Percentiles rank a stretch among this genome's conserved stretches.
Conservation (phyloP, 2,113 vertebrate species). For the Epinephelus lanceolatus region DNA sequence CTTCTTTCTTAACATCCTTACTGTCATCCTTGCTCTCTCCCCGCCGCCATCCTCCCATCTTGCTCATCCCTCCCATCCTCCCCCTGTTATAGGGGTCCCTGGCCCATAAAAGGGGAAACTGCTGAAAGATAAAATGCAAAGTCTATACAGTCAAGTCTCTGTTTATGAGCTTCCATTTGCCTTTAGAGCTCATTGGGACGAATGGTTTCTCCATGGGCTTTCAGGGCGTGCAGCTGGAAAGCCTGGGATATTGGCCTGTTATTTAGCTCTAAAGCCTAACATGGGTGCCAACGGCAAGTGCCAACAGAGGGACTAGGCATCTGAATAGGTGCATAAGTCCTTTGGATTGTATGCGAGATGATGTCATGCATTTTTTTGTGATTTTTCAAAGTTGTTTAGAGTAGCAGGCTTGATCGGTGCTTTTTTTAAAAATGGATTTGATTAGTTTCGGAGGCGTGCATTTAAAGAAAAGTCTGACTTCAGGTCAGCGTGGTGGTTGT, state of each 20-base stretch:
- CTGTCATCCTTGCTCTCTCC: conserved; percentile 46
- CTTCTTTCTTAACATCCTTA: conserved; percentile 62
- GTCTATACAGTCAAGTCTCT: conserved; percentile 96
- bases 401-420: background rate
- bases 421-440: background rate
- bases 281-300: conserved; percentile 59
- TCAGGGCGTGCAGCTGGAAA: conserved; percentile 72
- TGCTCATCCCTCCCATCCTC: conserved; percentile 39
- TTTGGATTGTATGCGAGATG: conserved; percentile 51
- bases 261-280: conserved; percentile 72
- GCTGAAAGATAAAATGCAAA: conserved; percentile 98
- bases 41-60: conserved; percentile 47
- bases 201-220: conserved; percentile 73
- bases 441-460: background rate
- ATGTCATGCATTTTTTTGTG: conserved; percentile 60
- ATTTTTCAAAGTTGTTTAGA: conserved; percentile 39
- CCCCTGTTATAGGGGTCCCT: conserved; percentile 88
- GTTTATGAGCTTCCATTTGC: conserved; percentile 93
- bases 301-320: conserved; percentile 56
- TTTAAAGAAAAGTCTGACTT: conserved; percentile 3
- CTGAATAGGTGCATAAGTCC: conserved; percentile 62
- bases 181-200: conserved; percentile 80
- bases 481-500: conserved; percentile 9
- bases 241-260: conserved; percentile 73
- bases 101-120: conserved; percentile 94